Base-by-base conservation (phyloP, 2,888 invertebrate genomes). In the Oxyscelio sp. region DNA sequence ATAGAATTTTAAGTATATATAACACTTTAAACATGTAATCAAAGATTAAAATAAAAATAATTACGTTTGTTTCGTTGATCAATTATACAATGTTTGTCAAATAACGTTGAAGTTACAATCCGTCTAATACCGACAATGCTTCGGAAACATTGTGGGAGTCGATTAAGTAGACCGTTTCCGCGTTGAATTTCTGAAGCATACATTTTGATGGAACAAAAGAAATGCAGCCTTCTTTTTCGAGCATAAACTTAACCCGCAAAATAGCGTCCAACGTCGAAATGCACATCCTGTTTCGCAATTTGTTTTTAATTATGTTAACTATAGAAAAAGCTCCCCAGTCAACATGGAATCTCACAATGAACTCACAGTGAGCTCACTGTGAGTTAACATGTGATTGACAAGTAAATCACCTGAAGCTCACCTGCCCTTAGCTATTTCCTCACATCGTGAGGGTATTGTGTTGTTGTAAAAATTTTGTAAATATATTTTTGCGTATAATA, bases 271-370 rank as follows among this genome's bases (percentile, higher is more conserved):
- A 40, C 65, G 11, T 31, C 11, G 19, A 21, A 15, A 65, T 45
- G 13, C n/a, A 34, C 38, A 66, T 21, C 24, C 13, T 40, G 21
- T 68, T 68, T 8, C 56, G 43, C 27, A 85, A 45, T 71, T 85
- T 77, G 71, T 59, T 80, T 66, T 85, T 81, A 11, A 85, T 63
- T 38, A 77, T 59, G 48, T 45, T 80, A 9, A 82, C 63, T 8
- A 56, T 77, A 22, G 68, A 85, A 81, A 85, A 88, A 13, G 83
- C 85, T n/a, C n/a, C n/a, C n/a, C n/a, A n/a, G n/a, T n/a, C n/a
- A n/a, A n/a, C n/a, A n/a, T n/a, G n/a, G n/a, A n/a, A n/a, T n/a
- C n/a, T n/a, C n/a, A n/a, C n/a, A n/a, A n/a, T n/a, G n/a, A n/a
- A n/a, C n/a, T n/a, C n/a, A n/a, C n/a, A n/a, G n/a, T n/a, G n/a